phyloP scores from a whole-genome alignment of 1,140 invertebrate species.

The Teleopsis dalmanni region DNA sequence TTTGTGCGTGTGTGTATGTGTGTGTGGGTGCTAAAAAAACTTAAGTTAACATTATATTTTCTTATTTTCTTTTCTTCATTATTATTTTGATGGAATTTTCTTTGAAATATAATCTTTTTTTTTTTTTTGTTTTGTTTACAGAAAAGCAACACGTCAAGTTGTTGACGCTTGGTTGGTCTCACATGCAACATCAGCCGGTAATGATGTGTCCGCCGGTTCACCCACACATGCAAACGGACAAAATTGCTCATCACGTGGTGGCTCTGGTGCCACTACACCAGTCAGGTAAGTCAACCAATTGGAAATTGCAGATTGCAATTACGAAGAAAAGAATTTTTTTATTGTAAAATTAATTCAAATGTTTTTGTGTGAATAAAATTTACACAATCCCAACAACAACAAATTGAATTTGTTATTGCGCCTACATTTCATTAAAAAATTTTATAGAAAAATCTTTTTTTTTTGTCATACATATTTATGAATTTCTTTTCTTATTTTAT shows the following conservation, averaged over 20 bases:
- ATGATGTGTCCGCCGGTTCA: slow-evolving; percentile 50
- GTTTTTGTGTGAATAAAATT: too few species aligned
- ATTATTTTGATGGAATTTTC: not conserved
- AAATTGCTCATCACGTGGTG: slow-evolving; percentile 49
- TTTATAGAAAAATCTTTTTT: too few species aligned
- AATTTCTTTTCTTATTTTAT: too few species aligned
- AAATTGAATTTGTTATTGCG: too few species aligned
- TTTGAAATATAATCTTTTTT: not conserved
- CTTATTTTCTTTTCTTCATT: not conserved
- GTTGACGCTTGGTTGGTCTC: slow-evolving; percentile 87
- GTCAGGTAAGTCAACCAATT: slow-evolving; percentile 59
- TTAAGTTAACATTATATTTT: slow-evolving; percentile 2
- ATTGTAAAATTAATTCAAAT: too few species aligned
- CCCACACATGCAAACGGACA: slow-evolving; percentile 50
- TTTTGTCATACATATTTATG: too few species aligned
- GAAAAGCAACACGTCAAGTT: slow-evolving; percentile 84
- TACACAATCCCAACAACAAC: too few species aligned
- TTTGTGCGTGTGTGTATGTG: too few species aligned
- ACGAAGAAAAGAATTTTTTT: too few species aligned
- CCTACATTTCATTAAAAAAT: too few species aligned
- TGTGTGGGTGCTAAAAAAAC: too few species aligned
- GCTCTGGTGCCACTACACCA: slow-evolving; percentile 79
- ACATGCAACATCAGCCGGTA: slow-evolving; percentile 64
- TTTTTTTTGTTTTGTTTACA: slow-evolving; percentile 42
- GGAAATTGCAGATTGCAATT: too few species aligned